Evolutionary conservation across 1,140 invertebrate species (phyloP).

Genomic region (Heliconius nattereri): DNA sequence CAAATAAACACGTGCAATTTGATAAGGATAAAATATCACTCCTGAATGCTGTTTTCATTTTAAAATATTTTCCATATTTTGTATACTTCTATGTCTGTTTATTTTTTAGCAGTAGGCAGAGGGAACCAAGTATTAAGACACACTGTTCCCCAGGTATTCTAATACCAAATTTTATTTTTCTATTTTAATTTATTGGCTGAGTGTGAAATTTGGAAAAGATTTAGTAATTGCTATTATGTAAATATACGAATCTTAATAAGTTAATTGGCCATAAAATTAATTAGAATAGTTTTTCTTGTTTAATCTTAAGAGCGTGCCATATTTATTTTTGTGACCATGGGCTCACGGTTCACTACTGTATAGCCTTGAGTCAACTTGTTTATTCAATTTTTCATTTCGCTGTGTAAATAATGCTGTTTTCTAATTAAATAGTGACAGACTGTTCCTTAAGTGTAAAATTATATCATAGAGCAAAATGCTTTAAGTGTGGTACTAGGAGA

Average conservation of each 20-base stretch:
- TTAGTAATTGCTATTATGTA: not conserved
- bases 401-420: conserved; percentile 25
- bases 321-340: conserved; percentile 23
- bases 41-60: not conserved
- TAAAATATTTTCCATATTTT: too few species aligned
- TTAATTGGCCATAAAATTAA: conserved; percentile 7
- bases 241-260: conserved; percentile 14
- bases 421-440: not conserved
- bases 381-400: conserved; percentile 23
- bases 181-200: not conserved
- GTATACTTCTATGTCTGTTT: too few species aligned
- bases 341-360: conserved; percentile 23
- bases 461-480: not conserved
- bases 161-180: not conserved
- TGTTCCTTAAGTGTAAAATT: not conserved
- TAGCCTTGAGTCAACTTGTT: conserved; percentile 26
- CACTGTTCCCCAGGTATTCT: not conserved
- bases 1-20: not conserved
- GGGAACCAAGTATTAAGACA: too few species aligned
- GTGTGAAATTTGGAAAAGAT: not conserved
- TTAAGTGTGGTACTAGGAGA: not conserved
- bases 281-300: not conserved
- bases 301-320: conserved; percentile 9
- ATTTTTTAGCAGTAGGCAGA: too few species aligned
- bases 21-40: not conserved